phyloP scores from a whole-genome alignment of 1,140 invertebrate genomes.

The Capitella teleta region DNA sequence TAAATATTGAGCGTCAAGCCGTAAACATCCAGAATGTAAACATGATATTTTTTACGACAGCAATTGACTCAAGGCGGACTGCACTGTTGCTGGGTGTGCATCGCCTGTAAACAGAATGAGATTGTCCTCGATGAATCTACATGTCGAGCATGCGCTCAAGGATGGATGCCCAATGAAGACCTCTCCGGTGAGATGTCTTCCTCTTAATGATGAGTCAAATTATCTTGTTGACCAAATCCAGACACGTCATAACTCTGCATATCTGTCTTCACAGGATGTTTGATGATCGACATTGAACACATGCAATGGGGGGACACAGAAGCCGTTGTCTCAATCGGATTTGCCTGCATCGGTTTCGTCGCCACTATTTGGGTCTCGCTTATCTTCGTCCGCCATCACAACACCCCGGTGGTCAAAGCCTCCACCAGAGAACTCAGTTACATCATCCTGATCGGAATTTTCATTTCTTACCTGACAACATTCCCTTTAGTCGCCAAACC shows the following conservation, averaged over 20 bases:
- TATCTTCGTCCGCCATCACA: conserved; percentile 55
- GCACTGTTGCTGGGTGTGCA: conserved; percentile 64
- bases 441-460: conserved; percentile 56
- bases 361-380: conserved; percentile 50
- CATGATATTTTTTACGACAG: no score
- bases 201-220: no score
- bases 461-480: conserved; percentile 49
- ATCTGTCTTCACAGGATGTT: conserved; percentile 43
- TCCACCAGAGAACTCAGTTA: conserved; percentile 66
- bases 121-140: conserved; percentile 50
- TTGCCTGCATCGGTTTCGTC: conserved; percentile 55
- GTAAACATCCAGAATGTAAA: no score
- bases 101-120: conserved; percentile 52
- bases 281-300: conserved; percentile 48
- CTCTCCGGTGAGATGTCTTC: conserved; percentile 47
- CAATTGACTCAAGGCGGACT: conserved; percentile 53
- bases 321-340: conserved; percentile 50
- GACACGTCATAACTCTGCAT: no score
- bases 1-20: no score
- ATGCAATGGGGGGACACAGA: conserved; percentile 50
- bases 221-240: no score
- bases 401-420: conserved; percentile 63
- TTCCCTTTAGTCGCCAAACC: conserved; percentile 65
- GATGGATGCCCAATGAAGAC: conserved; percentile 54
- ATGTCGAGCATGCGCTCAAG: conserved; percentile 51